phyloP scores from a whole-genome alignment of 30 jellyfish, hydroid and myxozoan genomes.

The Cassiopea xamachana region DNA sequence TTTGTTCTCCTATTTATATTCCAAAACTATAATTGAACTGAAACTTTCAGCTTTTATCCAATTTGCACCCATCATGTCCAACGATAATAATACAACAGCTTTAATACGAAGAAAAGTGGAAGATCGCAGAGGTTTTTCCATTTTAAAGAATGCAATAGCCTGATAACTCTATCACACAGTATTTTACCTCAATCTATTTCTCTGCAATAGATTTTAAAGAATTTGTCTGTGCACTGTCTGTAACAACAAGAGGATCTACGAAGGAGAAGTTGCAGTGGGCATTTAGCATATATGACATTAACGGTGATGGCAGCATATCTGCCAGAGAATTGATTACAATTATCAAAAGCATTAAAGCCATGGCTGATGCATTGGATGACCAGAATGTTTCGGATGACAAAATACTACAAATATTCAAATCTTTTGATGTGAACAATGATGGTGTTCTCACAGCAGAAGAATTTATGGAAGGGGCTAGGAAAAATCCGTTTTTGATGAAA shows the following conservation, averaged over 20 bases:
- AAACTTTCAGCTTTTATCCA: too few species aligned
- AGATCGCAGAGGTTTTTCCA: too few species aligned
- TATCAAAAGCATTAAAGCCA: conserved; percentile 60
- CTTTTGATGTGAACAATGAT: conserved; percentile 78
- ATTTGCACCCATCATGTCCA: too few species aligned
- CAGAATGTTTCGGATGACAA: conserved; percentile 72
- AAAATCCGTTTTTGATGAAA: conserved; percentile 80
- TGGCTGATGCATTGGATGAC: conserved; percentile 82
- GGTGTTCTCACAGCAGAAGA: conserved; percentile 89
- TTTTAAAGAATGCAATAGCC: background rate
- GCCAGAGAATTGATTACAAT: conserved; percentile 74
- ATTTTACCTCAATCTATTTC: too few species aligned
- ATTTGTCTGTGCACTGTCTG: conserved; percentile 86
- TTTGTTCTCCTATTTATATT: too few species aligned
- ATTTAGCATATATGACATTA: conserved; percentile 83
- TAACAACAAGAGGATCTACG: conserved; percentile 85
- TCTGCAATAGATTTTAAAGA: conserved; percentile 79
- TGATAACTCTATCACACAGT: background rate
- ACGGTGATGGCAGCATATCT: conserved; percentile 93
- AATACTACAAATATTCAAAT: conserved; percentile 54
- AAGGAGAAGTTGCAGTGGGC: conserved; percentile 94
- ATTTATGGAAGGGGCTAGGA: conserved; percentile 76
- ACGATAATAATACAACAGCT: too few species aligned
- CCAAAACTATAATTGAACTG: too few species aligned
- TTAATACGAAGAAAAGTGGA: too few species aligned